A percentile compares a stretch with the other conserved stretches of the same genome.
phyloP scores from a whole-genome alignment of 2,888 invertebrate genomes.

The Sthenelais limicola region DNA sequence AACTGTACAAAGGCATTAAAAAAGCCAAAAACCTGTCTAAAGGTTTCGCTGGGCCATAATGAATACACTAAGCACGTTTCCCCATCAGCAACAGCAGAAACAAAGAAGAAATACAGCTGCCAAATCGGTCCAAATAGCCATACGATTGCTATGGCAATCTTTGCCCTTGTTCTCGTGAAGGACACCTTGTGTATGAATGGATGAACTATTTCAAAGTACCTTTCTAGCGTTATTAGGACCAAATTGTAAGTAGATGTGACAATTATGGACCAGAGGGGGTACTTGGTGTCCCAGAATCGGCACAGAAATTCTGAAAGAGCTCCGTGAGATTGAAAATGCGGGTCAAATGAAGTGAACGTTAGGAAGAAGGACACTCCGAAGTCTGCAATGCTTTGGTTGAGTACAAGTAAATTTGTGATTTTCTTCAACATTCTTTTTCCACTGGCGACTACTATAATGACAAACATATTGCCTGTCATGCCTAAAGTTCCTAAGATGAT shows the following conservation, averaged over 20 bases:
- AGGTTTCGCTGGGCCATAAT: slow-evolving; percentile 20
- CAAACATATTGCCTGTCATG: slow-evolving; percentile 7
- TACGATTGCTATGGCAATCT: slow-evolving; percentile 1
- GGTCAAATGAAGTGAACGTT: not conserved
- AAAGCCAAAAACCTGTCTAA: slow-evolving; percentile 3
- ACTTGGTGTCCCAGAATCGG: slow-evolving; percentile 1
- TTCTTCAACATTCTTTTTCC: slow-evolving; percentile 5
- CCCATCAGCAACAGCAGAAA: slow-evolving; percentile 6
- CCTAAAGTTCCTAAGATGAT: slow-evolving; percentile 21
- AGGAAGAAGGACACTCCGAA: slow-evolving; percentile 19
- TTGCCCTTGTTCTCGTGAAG: slow-evolving; percentile 9
- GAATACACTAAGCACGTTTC: slow-evolving; percentile 31
- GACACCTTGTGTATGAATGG: slow-evolving; percentile 37
- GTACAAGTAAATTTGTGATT: slow-evolving; percentile 36
- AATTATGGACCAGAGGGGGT: slow-evolving; percentile 19
- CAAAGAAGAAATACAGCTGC: slow-evolving; percentile 18
- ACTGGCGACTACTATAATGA: not conserved
- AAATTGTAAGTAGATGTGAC: slow-evolving; percentile 40
- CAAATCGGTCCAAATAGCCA: slow-evolving; percentile 37
- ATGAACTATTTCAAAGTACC: slow-evolving; percentile 28
- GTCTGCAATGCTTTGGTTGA: slow-evolving; percentile 41
- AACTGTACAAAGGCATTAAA: slow-evolving; percentile 20
- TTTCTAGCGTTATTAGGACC: slow-evolving; percentile 18
- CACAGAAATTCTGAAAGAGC: not conserved
- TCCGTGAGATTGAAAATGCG: not conserved